Evolutionary conservation across 2,888 invertebrate genomes (phyloP).

Genomic region (Amaurobius ferox): DNA sequence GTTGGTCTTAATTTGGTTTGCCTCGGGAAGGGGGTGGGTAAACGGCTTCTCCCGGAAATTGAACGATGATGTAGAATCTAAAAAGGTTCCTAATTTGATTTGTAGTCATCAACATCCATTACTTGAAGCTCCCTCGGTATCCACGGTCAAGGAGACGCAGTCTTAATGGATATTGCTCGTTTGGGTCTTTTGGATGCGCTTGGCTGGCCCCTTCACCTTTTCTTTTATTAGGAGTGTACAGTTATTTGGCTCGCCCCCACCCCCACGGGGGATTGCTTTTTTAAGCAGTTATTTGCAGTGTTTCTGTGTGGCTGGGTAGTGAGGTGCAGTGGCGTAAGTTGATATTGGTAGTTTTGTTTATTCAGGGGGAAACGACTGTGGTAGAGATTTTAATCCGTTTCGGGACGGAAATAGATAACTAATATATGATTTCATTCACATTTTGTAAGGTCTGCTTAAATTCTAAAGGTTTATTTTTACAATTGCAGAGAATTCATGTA

Average conservation of each 20-base stretch:
- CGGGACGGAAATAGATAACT: too few species aligned
- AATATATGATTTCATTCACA: too few species aligned
- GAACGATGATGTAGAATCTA: constrained; percentile 73
- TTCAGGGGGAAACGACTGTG: too few species aligned
- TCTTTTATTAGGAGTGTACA: constrained; percentile 50
- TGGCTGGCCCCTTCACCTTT: constrained; percentile 46
- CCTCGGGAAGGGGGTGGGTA: neutral
- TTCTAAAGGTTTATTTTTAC: too few species aligned
- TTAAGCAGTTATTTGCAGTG: neutral
- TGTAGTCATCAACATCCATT: constrained; percentile 73
- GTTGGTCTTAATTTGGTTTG: constrained; percentile 73
- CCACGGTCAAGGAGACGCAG: constrained; percentile 45
- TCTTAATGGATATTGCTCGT: constrained; percentile 72
- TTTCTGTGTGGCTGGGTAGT: neutral
- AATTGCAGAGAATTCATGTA: too few species aligned
- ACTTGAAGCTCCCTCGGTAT: constrained; percentile 46
- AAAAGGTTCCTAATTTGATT: constrained; percentile 73
- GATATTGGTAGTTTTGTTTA: too few species aligned
- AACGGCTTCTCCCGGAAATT: constrained; percentile 62
- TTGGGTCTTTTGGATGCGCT: constrained; percentile 54
- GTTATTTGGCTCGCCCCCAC: constrained; percentile 27
- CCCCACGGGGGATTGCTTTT: constrained; percentile 32
- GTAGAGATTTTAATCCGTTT: too few species aligned
- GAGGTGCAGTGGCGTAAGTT: constrained; percentile 34
- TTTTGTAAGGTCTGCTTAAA: too few species aligned